Conservation (phyloP, 2,888 invertebrate genomes). For the Aphodius granarius region DNA sequence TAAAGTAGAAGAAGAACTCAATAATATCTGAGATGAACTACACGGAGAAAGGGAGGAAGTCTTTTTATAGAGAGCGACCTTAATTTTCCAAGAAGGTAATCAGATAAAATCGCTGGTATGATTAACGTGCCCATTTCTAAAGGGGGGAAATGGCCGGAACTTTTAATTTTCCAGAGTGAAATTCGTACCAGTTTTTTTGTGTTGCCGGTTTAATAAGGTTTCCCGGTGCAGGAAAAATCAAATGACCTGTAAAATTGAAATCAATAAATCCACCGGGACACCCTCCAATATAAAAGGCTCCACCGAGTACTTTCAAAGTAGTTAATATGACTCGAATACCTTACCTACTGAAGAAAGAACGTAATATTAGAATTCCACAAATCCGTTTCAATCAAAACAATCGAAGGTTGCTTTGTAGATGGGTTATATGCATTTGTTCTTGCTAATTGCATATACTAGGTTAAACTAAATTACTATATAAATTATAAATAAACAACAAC, state of each 20-base stretch:
- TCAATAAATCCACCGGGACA: neutral
- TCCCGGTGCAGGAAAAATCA: neutral
- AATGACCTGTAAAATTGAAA: neutral
- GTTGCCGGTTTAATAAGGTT: neutral
- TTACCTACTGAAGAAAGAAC: too few relatives aligned
- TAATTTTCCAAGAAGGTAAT: neutral
- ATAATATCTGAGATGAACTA: neutral
- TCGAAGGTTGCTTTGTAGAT: too few relatives aligned
- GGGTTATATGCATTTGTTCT: too few relatives aligned
- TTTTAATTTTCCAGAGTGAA: neutral
- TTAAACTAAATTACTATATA: neutral
- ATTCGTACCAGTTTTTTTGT: neutral
- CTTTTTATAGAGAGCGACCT: neutral
- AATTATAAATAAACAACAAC: neutral
- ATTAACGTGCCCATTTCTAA: neutral
- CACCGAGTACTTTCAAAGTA: neutral
- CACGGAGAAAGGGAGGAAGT: neutral
- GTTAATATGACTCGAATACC: neutral
- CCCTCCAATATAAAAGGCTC: neutral
- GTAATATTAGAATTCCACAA: neutral
- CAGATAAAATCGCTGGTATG: neutral
- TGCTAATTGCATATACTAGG: too few relatives aligned
- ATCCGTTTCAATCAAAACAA: neutral
- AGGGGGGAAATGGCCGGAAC: neutral
- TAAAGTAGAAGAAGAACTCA: neutral